phyloP scores from a whole-genome alignment of 2,888 invertebrate genomes.

The Nomada ferruginata region DNA sequence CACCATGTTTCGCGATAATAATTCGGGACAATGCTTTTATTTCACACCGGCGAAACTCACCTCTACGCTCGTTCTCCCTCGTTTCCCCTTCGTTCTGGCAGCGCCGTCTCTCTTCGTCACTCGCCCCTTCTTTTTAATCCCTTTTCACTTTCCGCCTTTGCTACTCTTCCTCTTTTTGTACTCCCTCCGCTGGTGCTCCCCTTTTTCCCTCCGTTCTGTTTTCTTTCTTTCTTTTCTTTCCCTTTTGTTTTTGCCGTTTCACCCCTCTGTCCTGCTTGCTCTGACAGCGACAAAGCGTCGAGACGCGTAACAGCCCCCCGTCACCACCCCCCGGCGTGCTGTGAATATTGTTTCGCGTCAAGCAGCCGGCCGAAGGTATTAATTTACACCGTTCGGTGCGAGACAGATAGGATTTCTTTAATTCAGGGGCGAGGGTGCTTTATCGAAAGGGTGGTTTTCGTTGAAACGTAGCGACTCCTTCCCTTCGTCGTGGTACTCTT shows the following conservation, averaged over 20 bases:
- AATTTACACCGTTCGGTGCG: conserved; percentile 54
- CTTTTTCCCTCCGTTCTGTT: not conserved
- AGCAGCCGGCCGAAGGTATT: conserved; percentile 54
- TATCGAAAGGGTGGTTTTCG: not conserved
- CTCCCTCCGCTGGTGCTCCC: not conserved
- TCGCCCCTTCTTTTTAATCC: conserved; percentile 39
- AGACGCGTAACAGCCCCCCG: conserved; percentile 42
- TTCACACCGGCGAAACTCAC: conserved; percentile 26
- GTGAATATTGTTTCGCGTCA: conserved; percentile 67
- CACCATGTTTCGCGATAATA: conserved; percentile 49
- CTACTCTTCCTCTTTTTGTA: conserved; percentile 34
- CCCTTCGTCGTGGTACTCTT: not conserved
- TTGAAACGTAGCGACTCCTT: not conserved
- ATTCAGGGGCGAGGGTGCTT: conserved; percentile 17
- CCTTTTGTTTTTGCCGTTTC: conserved; percentile 2
- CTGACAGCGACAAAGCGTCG: conserved; percentile 49
- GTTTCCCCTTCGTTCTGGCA: not conserved
- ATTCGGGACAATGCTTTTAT: conserved; percentile 58
- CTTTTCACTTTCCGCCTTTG: conserved; percentile 39
- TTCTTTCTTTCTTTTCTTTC: not conserved
- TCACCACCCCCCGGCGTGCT: not conserved
- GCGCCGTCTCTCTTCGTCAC: not conserved
- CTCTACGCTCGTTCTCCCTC: conserved; percentile 6
- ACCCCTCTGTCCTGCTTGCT: conserved; percentile 39
- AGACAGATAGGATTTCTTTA: conserved; percentile 26